Conservation (phyloP, 2,113 vertebrate species). For the Xiphophorus couchianus region DNA sequence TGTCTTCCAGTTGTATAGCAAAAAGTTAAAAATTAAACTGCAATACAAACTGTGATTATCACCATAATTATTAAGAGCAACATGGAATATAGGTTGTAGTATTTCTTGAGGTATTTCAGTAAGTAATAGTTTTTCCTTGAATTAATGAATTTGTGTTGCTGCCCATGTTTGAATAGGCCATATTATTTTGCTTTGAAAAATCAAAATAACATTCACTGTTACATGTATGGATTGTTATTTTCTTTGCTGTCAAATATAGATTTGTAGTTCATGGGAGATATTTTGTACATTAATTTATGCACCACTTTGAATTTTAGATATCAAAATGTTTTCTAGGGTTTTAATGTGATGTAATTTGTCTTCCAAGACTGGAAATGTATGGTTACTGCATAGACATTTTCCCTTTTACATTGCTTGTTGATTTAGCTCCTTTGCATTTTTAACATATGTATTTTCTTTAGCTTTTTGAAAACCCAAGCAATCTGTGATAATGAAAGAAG, state of each 20-base stretch:
- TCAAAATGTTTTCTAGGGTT: conserved; percentile 12
- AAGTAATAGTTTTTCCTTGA: conserved; percentile 25
- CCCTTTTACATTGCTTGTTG: conserved; percentile 5
- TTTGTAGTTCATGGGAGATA: conserved; percentile 18
- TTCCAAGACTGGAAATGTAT: conserved; percentile 7
- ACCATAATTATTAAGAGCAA: conserved; percentile 14
- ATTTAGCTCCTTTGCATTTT: not conserved
- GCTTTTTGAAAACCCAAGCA: no score
- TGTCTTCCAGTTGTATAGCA: conserved; percentile 53
- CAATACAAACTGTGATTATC: conserved; percentile 21
- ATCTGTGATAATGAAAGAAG: no score
- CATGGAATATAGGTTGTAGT: conserved; percentile 37
- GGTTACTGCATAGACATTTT: not conserved
- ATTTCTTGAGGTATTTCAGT: conserved; percentile 49
- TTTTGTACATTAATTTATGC: not conserved
- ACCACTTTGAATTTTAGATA: conserved; percentile 15
- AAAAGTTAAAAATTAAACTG: conserved; percentile 24
- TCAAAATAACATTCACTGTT: conserved; percentile 12
- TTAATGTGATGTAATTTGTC: conserved; percentile 17
- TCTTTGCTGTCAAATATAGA: conserved; percentile 15
- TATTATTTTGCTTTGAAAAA: conserved; percentile 18
- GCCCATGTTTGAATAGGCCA: conserved; percentile 32
- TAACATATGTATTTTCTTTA: not conserved
- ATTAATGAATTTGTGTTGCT: conserved; percentile 20
- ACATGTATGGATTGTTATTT: conserved; percentile 17